A percentile compares a stretch with the other conserved stretches of the same genome.
Conservation (phyloP, 2,113 vertebrate species). For the Myotis yumanensis region DNA sequence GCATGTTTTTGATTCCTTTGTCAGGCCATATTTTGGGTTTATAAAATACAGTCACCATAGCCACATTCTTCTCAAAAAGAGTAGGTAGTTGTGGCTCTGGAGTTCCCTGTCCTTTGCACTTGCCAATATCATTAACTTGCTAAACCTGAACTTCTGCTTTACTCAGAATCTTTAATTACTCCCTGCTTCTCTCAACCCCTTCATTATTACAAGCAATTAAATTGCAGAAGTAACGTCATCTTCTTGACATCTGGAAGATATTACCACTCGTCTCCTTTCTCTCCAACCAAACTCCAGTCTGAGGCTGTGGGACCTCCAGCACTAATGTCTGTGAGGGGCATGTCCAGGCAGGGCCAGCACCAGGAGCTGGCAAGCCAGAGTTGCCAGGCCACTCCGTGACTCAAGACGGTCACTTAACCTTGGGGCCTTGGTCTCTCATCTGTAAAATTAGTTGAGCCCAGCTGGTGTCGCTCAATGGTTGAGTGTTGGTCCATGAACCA, state of each 20-base stretch:
- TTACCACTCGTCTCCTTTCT: not conserved
- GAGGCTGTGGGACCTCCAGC: not conserved
- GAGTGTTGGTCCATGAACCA: too few species aligned
- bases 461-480: too few species aligned
- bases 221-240: not conserved
- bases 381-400: fast-evolving
- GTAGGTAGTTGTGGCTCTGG: conserved; percentile 42
- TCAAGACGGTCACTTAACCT: fast-evolving
- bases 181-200: not conserved
- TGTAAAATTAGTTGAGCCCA: not conserved
- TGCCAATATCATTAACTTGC: conserved; percentile 43
- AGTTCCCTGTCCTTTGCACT: not conserved
- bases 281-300: not conserved
- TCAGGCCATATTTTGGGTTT: conserved; percentile 33
- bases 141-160: not conserved
- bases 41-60: conserved; percentile 37
- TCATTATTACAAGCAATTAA: conserved; percentile 59
- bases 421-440: not conserved
- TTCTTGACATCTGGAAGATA: conserved; percentile 47
- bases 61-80: conserved; percentile 17
- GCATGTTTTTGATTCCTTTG: conserved; percentile 26
- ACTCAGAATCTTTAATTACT: not conserved
- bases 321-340: too few species aligned
- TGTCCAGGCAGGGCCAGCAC: not conserved
- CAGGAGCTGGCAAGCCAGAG: too few species aligned